Evolutionary conservation across 2,888 invertebrate genomes (phyloP).

Genomic region (Phyto melanocephala): DNA sequence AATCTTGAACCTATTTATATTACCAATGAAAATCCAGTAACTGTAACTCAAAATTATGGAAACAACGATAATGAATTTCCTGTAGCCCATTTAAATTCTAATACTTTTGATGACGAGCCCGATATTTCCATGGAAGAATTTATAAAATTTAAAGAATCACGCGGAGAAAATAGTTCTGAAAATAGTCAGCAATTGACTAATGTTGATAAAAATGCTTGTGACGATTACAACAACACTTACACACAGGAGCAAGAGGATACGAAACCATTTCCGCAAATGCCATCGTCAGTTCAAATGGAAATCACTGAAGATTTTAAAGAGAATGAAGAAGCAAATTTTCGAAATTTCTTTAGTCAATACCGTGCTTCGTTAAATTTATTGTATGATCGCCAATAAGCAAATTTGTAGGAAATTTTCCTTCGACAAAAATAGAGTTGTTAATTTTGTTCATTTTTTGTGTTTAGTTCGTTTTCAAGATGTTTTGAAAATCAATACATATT

Average conservation of each 20-base stretch:
- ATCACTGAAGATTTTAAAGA: slow-evolving; percentile 66
- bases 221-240: background rate
- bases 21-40: slow-evolving; percentile 62
- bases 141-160: slow-evolving; percentile 67
- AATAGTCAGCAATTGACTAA: background rate
- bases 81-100: slow-evolving; percentile 5
- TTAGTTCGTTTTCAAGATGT: no score
- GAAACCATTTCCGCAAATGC: slow-evolving; percentile 54
- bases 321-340: slow-evolving; percentile 70
- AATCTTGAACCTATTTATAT: slow-evolving; percentile 68
- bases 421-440: no score
- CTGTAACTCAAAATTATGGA: background rate
- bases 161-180: background rate
- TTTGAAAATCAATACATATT: no score
- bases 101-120: slow-evolving; percentile 45
- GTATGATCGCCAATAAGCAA: slow-evolving; percentile 68
- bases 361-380: slow-evolving; percentile 68
- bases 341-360: slow-evolving; percentile 70
- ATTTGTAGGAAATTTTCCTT: background rate
- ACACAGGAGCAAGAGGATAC: background rate
- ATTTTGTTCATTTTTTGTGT: no score
- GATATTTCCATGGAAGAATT: slow-evolving; percentile 70
- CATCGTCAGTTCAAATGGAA: slow-evolving; percentile 65
- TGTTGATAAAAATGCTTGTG: background rate
- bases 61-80: background rate